A percentile compares a stretch with the other conserved stretches of the same genome.
Conservation (phyloP, 2,888 invertebrate species). For the Epicampocera succincta region DNA sequence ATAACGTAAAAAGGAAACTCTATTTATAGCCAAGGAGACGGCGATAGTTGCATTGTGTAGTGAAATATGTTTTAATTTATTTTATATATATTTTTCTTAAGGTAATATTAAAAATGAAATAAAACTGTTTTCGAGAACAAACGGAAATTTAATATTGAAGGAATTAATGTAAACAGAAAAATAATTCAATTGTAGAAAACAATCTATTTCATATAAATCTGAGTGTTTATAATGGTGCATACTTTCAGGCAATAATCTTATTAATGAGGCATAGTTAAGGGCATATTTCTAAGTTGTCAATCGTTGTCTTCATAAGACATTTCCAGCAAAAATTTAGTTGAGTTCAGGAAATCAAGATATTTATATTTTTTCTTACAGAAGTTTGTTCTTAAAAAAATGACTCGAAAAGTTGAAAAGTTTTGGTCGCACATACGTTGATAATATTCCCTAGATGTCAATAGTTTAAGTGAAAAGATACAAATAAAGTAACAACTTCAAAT, state of each 20-base stretch:
- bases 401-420: background rate
- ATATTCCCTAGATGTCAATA: constrained; percentile 62
- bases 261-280: no score
- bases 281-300: no score
- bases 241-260: no score
- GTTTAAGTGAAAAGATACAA: constrained; percentile 54
- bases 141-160: background rate
- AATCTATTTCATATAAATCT: no score
- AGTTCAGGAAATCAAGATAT: no score
- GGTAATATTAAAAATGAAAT: constrained; percentile 27
- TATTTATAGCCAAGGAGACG: background rate
- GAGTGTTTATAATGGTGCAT: no score
- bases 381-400: no score
- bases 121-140: background rate
- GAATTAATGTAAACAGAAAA: no score
- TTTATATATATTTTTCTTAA: constrained; percentile 25
- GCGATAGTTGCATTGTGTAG: background rate
- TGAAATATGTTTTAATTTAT: constrained; percentile 27
- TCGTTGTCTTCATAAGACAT: no score
- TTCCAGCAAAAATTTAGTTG: no score
- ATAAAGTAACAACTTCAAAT: constrained; percentile 33
- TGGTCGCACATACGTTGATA: background rate
- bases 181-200: no score
- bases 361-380: no score
- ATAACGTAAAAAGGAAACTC: background rate